Evolutionary conservation across 2,888 invertebrate genomes (phyloP).

Genomic region (Tribolium freemani): DNA sequence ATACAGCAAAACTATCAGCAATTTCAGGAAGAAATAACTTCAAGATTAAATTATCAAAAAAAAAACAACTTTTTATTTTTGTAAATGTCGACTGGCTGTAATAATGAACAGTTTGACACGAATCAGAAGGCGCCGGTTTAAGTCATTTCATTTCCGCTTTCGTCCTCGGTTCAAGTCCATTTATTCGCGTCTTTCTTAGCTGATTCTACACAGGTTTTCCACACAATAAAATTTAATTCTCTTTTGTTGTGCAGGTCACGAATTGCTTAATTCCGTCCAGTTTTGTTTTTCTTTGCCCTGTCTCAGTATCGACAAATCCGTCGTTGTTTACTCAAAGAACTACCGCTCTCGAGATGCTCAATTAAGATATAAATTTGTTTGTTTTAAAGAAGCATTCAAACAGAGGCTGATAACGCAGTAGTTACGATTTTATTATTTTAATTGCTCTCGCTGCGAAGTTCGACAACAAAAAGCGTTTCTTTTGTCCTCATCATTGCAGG

Average conservation of each 20-base stretch:
- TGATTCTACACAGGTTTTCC: slow-evolving; percentile 56
- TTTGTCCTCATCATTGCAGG: neutral
- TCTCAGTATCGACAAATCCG: slow-evolving; percentile 18
- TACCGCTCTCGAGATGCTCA: slow-evolving; percentile 28
- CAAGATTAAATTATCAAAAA: too few relatives aligned
- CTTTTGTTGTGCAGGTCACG: slow-evolving; percentile 51
- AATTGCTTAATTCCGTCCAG: slow-evolving; percentile 52
- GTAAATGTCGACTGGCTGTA: too few relatives aligned
- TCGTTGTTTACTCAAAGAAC: slow-evolving; percentile 19
- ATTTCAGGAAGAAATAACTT: too few relatives aligned
- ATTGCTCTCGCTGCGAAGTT: neutral
- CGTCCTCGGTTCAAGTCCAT: slow-evolving; percentile 53
- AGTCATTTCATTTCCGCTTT: slow-evolving; percentile 53
- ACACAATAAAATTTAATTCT: slow-evolving; percentile 58
- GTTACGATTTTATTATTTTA: neutral
- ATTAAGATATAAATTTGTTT: slow-evolving; percentile 27
- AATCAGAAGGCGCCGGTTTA: slow-evolving; percentile 47
- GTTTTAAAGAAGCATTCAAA: neutral
- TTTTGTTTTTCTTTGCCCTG: slow-evolving; percentile 9
- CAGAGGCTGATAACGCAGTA: too few relatives aligned
- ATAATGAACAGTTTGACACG: neutral
- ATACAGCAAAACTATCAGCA: too few relatives aligned
- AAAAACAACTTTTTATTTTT: too few relatives aligned
- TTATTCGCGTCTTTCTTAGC: slow-evolving; percentile 51
- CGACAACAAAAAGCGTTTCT: neutral